Conservation (phyloP, 1,140 invertebrate genomes). For the Choristoneura fumiferana region DNA sequence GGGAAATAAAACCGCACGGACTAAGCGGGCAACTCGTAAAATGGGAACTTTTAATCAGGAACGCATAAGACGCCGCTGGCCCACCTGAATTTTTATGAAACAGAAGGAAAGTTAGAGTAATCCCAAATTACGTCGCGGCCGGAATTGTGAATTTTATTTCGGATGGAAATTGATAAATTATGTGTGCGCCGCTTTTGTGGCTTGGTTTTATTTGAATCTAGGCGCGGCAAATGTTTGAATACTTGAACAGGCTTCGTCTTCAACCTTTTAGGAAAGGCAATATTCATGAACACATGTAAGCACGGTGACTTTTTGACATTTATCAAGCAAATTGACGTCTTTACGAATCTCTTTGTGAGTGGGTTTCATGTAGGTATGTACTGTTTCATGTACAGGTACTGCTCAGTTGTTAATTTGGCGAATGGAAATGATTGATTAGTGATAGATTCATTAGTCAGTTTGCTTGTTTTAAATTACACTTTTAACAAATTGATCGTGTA, state of each 20-base stretch:
- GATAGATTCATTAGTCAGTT: no score
- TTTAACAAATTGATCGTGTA: no score
- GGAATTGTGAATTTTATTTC: constrained; percentile 17
- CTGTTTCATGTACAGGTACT: no score
- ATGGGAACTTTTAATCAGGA: constrained; percentile 17
- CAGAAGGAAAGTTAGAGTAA: constrained; percentile 26
- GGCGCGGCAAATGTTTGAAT: background rate
- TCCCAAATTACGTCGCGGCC: constrained; percentile 22
- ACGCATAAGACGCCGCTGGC: constrained; percentile 17
- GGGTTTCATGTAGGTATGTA: no score
- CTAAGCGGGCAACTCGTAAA: constrained; percentile 12
- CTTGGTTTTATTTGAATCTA: background rate
- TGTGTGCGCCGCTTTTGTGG: constrained; percentile 10
- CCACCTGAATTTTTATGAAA: constrained; percentile 27
- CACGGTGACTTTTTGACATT: no score
- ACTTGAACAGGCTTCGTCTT: background rate
- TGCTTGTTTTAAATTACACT: no score
- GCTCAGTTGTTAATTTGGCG: no score
- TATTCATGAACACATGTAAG: constrained; percentile 6
- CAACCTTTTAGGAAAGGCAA: background rate
- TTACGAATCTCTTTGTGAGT: no score
- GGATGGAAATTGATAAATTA: constrained; percentile 18
- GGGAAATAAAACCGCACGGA: background rate
- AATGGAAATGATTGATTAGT: no score
- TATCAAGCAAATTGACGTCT: no score